Base-by-base conservation (phyloP, 2,797 vertebrate species). In the Apodemus agrarius region DNA sequence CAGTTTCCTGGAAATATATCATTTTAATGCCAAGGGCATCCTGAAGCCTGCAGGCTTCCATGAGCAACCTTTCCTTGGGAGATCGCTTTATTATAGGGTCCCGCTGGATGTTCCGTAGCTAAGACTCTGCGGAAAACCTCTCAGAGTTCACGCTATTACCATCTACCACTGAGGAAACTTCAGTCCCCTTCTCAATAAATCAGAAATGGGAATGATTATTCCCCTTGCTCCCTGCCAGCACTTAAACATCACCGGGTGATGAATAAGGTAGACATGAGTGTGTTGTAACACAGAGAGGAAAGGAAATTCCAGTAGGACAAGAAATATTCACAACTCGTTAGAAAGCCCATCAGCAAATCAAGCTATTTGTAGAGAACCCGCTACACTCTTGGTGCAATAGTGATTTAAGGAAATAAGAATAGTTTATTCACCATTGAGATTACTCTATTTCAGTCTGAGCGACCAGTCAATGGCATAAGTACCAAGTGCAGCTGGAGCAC, bases 111-210 rank as follows among this genome's bases (percentile, higher is more conserved):
- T 43, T 78, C 78, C 89, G 14, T 7, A 87, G 61, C 37, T 63
- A 93, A 90, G 88, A 26, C 81, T 89, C 65, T 88, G 0, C 22
- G 72, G 76, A 90, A 94, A 97, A 84, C 54, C 87, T 88, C 83
- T 78, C 59, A 52, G 54, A 82, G 49, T 82, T 82, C 75, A 43
- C 74, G 37, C 34, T 81, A 43, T 95, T 92, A 52, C 49, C 54
- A 59, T 90, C 43, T 85, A 52, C 49, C 67, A 52, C 85, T 54
- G 65, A 88, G 37, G 78, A 93, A 95, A 93, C 14, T 24, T 95
- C 46, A 94, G 88, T 26, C 34, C 80, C 59, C 13, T 90, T 84
- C 72, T 83, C 69, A 52, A 40, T 85, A 82, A 93, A 76, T 97
- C 49, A 80, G 54, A 80, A 37, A 80, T 21, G 12, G 37, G 52